Percentiles rank a stretch among this genome's conserved stretches.
Conservation (phyloP, 2,888 invertebrate genomes). For the Sarcophaga rosellei region DNA sequence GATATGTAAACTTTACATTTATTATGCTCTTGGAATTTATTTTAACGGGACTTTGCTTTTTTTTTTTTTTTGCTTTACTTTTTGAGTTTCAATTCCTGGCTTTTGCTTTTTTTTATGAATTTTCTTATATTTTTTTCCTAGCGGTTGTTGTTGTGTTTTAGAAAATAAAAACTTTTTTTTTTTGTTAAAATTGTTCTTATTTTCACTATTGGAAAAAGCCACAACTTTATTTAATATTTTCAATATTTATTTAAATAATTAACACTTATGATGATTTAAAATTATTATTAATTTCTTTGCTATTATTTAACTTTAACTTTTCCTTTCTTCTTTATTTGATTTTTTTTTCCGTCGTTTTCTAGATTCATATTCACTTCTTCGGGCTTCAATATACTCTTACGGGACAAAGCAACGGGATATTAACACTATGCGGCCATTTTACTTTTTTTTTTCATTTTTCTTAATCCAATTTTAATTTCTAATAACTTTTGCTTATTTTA, state of each 20-base stretch:
- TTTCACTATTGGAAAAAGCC: neutral
- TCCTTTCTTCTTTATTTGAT: slow-evolving; percentile 23
- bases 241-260: slow-evolving; percentile 46
- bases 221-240: slow-evolving; percentile 1
- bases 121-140: too few species aligned
- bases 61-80: too few species aligned
- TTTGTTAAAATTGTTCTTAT: too few species aligned
- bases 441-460: neutral
- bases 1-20: too few species aligned
- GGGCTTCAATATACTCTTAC: neutral
- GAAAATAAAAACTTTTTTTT: too few species aligned
- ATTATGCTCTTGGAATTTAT: too few species aligned
- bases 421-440: neutral
- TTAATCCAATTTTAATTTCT: neutral
- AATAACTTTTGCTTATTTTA: neutral
- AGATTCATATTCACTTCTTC: neutral
- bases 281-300: neutral
- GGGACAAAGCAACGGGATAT: too few species aligned
- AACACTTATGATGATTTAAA: neutral
- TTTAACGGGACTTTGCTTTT: too few species aligned
- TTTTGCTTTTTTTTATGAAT: too few species aligned
- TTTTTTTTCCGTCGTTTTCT: slow-evolving; percentile 27
- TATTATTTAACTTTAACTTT: slow-evolving; percentile 44
- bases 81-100: too few species aligned
- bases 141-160: too few species aligned